Evolutionary conservation across 2,888 invertebrate species (phyloP), one percentile per base, ranked within the genome.

Genomic region (Apocheima hispidaria): DNA sequence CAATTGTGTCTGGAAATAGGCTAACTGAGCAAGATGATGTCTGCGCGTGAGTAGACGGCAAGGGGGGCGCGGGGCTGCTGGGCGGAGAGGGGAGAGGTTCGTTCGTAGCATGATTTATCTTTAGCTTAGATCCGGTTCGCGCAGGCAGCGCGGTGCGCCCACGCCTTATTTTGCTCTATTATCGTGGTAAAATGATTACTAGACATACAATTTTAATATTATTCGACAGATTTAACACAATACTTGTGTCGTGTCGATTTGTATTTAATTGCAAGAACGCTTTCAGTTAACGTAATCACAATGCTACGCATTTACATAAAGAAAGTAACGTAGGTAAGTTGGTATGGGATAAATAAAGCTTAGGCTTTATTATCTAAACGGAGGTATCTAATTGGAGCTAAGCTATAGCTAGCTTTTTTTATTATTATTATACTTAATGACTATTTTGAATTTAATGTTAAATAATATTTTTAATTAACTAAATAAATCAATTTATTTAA

Each of bases 81-180:
- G 65, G 63, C 59, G 64, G 61, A 68, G 68, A 10, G 67, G 69
- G 70, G 35, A 68, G 78, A 75, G 77, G 75, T 79, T 82, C 73
- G 75, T 75, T 77, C 77, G 75, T 66, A 74, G 77, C 82, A 83
- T 87, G 83, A 90, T 90, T 89, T 91, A 90, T 91, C 86, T 79
- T 76, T 72, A 71, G 73, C 81, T 79, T 82, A 89, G 90, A 92
- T 92, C 91, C 91, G 91, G 91, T 88, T 90, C 77, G 82, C 79
- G 81, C 77, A 74, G 72, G 77, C 81, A 75, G 73, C 73, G 69
- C 63, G 63, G 75, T 75, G 78, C 85, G 77, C 90, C 91, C 88
- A 91, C 91, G 87, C 85, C 84, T 82, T 79, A 82, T 78, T 86
- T 80, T 83, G 82, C 83, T 84, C 84, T 80, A 87, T 87, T 90